Evolutionary conservation across 2,113 vertebrate species (phyloP).

Genomic region (Aplodontia rufa): DNA sequence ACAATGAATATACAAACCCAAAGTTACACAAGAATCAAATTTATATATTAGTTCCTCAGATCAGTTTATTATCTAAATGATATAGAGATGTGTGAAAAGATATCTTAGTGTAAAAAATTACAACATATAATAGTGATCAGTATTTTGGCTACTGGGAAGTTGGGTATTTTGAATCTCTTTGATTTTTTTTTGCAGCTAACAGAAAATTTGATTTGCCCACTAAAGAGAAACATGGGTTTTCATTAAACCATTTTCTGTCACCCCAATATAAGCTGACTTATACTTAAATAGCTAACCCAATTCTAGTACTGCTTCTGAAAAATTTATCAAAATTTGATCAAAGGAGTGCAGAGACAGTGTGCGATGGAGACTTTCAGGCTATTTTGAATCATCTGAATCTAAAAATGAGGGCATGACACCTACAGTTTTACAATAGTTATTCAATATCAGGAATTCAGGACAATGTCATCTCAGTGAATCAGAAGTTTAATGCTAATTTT

Average conservation of each 20-base stretch:
- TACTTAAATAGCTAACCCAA: constrained; percentile 61
- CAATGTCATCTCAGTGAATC: constrained; percentile 48
- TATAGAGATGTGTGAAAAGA: neutral
- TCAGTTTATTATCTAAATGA: constrained; percentile 52
- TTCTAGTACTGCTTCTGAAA: constrained; percentile 41
- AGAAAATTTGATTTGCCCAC: constrained; percentile 55
- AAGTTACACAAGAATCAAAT: neutral
- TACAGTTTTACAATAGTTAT: constrained; percentile 1
- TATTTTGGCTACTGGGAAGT: constrained; percentile 38
- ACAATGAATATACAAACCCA: neutral
- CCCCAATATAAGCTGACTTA: constrained; percentile 19
- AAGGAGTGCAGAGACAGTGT: constrained; percentile 24
- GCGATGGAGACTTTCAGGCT: constrained; percentile 18
- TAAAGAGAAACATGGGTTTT: neutral
- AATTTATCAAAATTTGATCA: constrained; percentile 70
- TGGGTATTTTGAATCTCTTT: constrained; percentile 59
- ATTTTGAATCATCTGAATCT: constrained; percentile 61
- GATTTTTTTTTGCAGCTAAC: constrained; percentile 39
- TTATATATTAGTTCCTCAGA: neutral
- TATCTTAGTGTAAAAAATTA: constrained; percentile 38
- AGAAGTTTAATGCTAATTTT: constrained; percentile 50
- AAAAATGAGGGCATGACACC: constrained; percentile 48
- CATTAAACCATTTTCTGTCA: constrained; percentile 21
- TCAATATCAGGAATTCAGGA: constrained; percentile 34
- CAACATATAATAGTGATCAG: constrained; percentile 19